phyloP scores from a whole-genome alignment of 2,113 vertebrate species.

The Ophthalmolycus amberensis region DNA sequence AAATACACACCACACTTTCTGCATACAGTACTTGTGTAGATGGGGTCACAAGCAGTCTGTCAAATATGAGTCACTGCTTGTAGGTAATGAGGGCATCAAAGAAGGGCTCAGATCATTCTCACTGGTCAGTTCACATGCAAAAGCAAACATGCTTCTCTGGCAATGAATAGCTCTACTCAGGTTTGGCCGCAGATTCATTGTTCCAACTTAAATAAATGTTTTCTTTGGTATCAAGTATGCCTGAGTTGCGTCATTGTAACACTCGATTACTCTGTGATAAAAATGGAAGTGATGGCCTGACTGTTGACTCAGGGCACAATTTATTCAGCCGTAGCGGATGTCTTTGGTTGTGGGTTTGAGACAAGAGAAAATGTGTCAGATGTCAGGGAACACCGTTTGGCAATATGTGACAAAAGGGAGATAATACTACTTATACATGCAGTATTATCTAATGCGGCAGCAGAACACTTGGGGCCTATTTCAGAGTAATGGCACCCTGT shows the following conservation, averaged over 20 bases:
- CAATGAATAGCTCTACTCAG: slow-evolving; percentile 42
- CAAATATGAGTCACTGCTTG: slow-evolving; percentile 9
- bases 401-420: too few relatives aligned
- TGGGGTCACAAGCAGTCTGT: neutral
- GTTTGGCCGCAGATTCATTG: slow-evolving; percentile 20
- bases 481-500: neutral
- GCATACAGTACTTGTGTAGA: neutral
- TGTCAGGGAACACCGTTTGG: neutral
- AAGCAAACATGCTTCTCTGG: slow-evolving; percentile 9
- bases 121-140: slow-evolving; percentile 26
- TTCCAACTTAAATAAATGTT: slow-evolving; percentile 46
- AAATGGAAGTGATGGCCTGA: neutral
- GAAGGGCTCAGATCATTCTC: neutral
- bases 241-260: neutral
- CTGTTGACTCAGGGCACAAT: neutral
- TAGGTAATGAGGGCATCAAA: neutral
- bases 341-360: neutral
- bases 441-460: neutral
- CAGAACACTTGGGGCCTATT: neutral
- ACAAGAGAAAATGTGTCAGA: neutral
- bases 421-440: neutral
- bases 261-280: neutral
- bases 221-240: slow-evolving; percentile 39
- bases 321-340: neutral
- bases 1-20: neutral